Base-by-base conservation (phyloP, 2,888 invertebrate species). In the Caenorhabditis zanzibari region DNA sequence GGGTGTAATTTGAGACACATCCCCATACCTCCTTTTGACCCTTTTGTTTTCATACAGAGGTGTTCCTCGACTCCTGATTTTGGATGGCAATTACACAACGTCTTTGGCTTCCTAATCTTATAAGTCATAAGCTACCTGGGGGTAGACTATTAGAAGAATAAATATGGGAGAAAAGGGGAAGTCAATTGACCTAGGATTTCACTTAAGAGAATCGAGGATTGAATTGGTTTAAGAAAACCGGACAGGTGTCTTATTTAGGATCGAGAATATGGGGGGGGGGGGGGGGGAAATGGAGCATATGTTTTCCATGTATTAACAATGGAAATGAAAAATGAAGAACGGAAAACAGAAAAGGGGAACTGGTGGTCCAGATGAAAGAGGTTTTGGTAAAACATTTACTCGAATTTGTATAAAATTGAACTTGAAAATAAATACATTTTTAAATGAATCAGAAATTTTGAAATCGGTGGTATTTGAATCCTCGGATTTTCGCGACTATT, bases 1-100 rank as follows among this genome's bases (percentile, higher is more conserved):
- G 38, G 32, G 61, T 74, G 75, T 75, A 75, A 75, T 75, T 75
- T 75, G 75, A 75, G 75, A 75, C 54, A 35, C 66, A 66, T 19
- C 19, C 47, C n/a, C n/a, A n/a, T n/a, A n/a, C n/a, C n/a, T n/a
- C n/a, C n/a, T n/a, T n/a, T n/a, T n/a, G n/a, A n/a, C n/a, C 47
- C 5, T 19, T 74, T 28, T 35, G 66, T 68, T 32, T 6, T 38
- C 10, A 12, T n/a, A n/a, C n/a, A 12, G 38, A 12, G 38, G 38
- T 6, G 38, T 38, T 32, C 32, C 32, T n/a, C n/a, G n/a, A n/a
- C n/a, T n/a, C 38, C 38, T 38, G 38, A 38, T 38, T 38, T 38
- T 38, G 4, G 32, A 54, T 38, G 26, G 22, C 47, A 47, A 54
- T 56, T 41, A 10, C 38, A 9, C 19, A 16, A 32, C 44, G 28